Conservation (phyloP, 2,113 vertebrate species). For the Herpetotheres cachinnans region DNA sequence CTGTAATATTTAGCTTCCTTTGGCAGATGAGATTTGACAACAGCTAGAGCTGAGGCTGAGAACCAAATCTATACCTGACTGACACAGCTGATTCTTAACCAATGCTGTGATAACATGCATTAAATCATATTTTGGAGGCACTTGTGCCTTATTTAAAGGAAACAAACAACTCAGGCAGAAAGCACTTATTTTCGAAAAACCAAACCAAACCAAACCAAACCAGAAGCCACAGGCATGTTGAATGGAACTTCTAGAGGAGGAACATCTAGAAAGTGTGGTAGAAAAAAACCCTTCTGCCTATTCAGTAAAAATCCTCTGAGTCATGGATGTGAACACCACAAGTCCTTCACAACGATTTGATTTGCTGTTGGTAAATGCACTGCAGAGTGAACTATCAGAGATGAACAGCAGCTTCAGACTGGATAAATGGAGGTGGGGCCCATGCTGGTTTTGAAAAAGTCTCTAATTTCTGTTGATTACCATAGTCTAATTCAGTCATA, state of each 20-base stretch:
- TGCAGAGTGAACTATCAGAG: neutral
- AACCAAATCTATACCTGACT: neutral
- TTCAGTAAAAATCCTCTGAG: neutral
- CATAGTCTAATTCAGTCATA: neutral
- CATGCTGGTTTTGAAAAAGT: neutral
- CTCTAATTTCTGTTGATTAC: neutral
- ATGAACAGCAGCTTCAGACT: neutral
- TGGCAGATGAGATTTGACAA: neutral
- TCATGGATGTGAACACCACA: neutral
- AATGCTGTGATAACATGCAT: neutral
- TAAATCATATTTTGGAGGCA: neutral
- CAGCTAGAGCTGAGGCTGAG: neutral
- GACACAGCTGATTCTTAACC: neutral
- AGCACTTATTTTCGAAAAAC: neutral
- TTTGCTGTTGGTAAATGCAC: neutral
- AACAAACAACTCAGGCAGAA: neutral
- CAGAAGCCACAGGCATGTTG: neutral
- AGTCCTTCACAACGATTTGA: neutral
- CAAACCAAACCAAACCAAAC: neutral
- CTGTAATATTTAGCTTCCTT: neutral
- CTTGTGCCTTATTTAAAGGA: neutral
- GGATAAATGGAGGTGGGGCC: neutral
- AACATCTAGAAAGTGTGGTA: neutral
- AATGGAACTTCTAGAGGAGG: neutral
- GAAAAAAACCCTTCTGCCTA: neutral